Base-by-base conservation (phyloP, 2,113 vertebrate genomes). In the Barbus barbus region DNA sequence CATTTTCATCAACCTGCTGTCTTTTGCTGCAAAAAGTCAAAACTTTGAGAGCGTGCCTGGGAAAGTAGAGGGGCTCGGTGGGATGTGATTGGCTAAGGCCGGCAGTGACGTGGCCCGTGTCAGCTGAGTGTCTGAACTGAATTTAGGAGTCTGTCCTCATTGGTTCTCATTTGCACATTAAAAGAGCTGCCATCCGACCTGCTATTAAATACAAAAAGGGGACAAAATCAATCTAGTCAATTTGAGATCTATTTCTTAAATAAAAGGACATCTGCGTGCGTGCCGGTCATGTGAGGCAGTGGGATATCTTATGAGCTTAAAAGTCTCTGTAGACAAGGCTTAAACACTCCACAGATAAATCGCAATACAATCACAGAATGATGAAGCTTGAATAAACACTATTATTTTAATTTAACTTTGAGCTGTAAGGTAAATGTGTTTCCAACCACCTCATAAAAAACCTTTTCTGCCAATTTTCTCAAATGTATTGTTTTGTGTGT, bases 1-100 rank as follows among this genome's bases (percentile, higher is more conserved):
- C 90, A 90, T 92, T 92, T 90, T 92, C 94, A 91, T 92, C 91
- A 87, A 93, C 90, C 91, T 87, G 91, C 85, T 90, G 91, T 92
- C 94, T 93, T 93, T 94, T 90, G 94, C 92, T 83, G 89, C 86
- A 90, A 91, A 88, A 86, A 90, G 88, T 90, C 87, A 91, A 92
- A 94, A 93, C 85, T 95, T 94, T 91, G 86, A 88, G 79, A 82
- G 86, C 86, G 90, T 89, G 86, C 77, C 60, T 83, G 75, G 65
- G 81, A 76, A 90, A 89, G 89, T 82, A 53, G 65, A 82, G 89
- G 88, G 85, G 87, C 85, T 81, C 53, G 38, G 84, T 88, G 83
- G 26, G 84, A 67, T 53, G 86, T 81, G 85, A 92, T 94, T 95
- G 94, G 92, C 6, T 56, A 77, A 71, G 81, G 48, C 44, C 9